Conservation (phyloP, 2,888 invertebrate species). For the Cabera pusaria region DNA sequence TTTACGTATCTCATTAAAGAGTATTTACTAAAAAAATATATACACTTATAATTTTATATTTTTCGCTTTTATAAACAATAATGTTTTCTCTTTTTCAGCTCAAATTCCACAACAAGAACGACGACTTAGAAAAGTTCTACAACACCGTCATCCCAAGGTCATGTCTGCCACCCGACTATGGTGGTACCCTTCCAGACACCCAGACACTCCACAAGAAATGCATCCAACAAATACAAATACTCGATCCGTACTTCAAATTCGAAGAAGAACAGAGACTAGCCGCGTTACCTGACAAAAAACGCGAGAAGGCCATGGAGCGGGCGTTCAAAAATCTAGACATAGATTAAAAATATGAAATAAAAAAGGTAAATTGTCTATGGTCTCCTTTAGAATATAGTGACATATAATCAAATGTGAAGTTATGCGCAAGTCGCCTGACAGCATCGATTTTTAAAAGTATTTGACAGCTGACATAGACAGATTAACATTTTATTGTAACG, state of each 20-base stretch:
- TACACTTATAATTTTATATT: too few species aligned
- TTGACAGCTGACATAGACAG: too few species aligned
- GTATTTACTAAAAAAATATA: too few species aligned
- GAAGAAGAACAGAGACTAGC: slow-evolving; percentile 69
- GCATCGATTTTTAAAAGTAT: too few species aligned
- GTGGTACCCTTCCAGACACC: slow-evolving; percentile 81
- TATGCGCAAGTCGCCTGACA: too few species aligned
- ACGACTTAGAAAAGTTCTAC: slow-evolving; percentile 81
- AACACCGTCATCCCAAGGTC: slow-evolving; percentile 80
- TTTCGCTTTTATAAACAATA: too few species aligned
- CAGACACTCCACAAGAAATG: slow-evolving; percentile 70
- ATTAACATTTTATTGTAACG: too few species aligned
- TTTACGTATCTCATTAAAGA: too few species aligned
- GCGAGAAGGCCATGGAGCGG: slow-evolving; percentile 84
- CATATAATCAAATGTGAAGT: too few species aligned
- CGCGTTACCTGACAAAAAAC: slow-evolving; percentile 67
- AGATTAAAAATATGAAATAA: slow-evolving; percentile 71
- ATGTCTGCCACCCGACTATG: slow-evolving; percentile 84
- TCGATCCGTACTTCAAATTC: slow-evolving; percentile 65
- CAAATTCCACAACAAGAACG: slow-evolving; percentile 82
- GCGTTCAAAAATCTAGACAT: slow-evolving; percentile 88
- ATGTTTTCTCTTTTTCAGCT: slow-evolving; percentile 68
- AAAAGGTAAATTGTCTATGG: too few species aligned
- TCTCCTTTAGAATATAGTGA: too few species aligned
- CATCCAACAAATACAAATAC: slow-evolving; percentile 55